Base-by-base conservation (phyloP, 2,797 vertebrate species). In the Protonibea diacanthus region DNA sequence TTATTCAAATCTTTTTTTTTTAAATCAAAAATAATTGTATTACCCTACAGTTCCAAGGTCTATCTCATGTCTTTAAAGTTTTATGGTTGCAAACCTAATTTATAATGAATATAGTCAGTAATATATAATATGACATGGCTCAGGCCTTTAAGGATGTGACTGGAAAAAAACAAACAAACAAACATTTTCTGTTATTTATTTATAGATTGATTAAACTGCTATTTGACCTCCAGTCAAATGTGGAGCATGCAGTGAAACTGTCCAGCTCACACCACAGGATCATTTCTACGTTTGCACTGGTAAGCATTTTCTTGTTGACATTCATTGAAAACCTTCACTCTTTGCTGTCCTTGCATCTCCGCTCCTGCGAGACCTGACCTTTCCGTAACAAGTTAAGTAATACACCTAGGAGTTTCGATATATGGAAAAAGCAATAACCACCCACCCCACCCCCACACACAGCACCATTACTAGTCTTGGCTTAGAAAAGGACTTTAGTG, bases 331-430 rank as follows among this genome's bases (percentile, higher is more conserved):
- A 71, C 57, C 63, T 68, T 80, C 53, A 44, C 40, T 81, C 73
- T 78, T 61, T 73, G 76, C 82, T 66, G 74, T 81, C 72, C n/a
- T 83, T 69, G 77, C 75, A 71, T 56, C 67, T 71, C 17, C 0
- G 2, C 69, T 76, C 56, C 58, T 65, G 59, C 4, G 58, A 78
- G 80, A 58, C 63, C 64, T 88, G 88, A 90, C 90, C 92, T 90
- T 91, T 91, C 42, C 20, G 1, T 77, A 85, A 77, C 71, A 82
- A 86, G 85, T 89, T 86, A 90, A 89, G 73, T 86, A 87, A 91
- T 80, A 86, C 89, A 78, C 67, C 17, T 0, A 56, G 77, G 87
- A 89, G 52, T 80, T 84, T 76, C 59, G n/a, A 13, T 60, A 58
- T 78, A 78, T 81, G 67, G 66, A 71, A 85, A 83, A 89, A 81